These are phyloP conservation scores for Blennius ocellaris DNA, from an alignment of 2,113 vertebrate species.

Conservation along the genomic window DNA sequence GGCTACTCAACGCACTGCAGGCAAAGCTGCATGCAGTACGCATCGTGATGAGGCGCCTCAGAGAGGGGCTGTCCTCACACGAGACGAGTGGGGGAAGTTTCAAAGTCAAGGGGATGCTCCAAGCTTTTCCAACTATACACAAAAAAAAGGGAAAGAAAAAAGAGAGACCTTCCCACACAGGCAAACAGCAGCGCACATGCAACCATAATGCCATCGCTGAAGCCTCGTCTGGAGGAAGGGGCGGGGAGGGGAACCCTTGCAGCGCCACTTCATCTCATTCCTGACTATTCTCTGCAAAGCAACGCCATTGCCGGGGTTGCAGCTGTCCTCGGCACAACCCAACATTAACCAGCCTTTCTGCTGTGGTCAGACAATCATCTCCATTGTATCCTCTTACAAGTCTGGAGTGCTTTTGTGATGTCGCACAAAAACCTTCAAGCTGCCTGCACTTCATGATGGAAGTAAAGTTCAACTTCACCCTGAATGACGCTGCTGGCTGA, in stretches of 20 bases:
- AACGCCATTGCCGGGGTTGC: background rate
- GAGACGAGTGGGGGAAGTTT: constrained; percentile 57
- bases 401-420: constrained; percentile 15
- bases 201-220: background rate
- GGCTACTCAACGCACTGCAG: constrained; percentile 59
- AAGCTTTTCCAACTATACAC: constrained; percentile 9
- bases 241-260: background rate
- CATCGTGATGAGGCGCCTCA: constrained; percentile 65
- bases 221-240: background rate
- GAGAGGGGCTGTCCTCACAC: constrained; percentile 44
- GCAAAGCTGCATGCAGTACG: constrained; percentile 53
- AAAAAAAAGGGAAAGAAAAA: background rate
- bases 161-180: constrained; percentile 3
- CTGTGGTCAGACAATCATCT: constrained; percentile 14
- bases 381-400: constrained; percentile 15
- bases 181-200: constrained; percentile 27
- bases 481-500: constrained; percentile 2
- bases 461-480: constrained; percentile 32
- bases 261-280: constrained; percentile 13
- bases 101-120: constrained; percentile 68
- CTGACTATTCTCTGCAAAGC: constrained; percentile 20
- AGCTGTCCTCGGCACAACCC: constrained; percentile 31
- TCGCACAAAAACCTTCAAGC: background rate
- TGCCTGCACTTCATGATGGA: constrained; percentile 13
- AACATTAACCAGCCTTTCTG: constrained; percentile 9